phyloP scores from a whole-genome alignment of 2,113 vertebrate species.

The Siphamia tubifer region DNA sequence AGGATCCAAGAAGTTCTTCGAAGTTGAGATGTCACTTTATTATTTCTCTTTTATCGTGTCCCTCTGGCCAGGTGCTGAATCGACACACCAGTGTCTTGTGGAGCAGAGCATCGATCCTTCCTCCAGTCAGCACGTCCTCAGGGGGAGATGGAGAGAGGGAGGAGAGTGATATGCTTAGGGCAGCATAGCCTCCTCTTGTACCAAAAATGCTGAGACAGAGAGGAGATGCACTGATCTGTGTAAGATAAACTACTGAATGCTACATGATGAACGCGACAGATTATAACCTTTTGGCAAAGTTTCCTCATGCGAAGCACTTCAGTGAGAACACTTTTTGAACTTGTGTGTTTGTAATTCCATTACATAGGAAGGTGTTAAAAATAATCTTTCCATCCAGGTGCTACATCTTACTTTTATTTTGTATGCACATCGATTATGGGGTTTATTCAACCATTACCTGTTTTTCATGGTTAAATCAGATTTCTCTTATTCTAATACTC shows the following conservation, averaged over 20 bases:
- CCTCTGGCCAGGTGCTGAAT: constrained; percentile 73
- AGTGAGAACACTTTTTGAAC: constrained; percentile 9
- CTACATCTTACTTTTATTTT: neutral
- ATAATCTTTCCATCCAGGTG: neutral
- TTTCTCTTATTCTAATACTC: neutral
- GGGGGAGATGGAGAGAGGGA: constrained; percentile 6
- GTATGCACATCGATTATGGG: neutral
- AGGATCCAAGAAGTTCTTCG: constrained; percentile 50
- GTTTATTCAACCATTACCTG: constrained; percentile 3
- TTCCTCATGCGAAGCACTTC: constrained; percentile 47
- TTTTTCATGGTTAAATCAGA: neutral
- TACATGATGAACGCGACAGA: constrained; percentile 35
- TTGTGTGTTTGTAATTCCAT: no score
- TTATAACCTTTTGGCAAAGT: constrained; percentile 51
- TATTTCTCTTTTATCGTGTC: constrained; percentile 36
- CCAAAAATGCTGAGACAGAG: constrained; percentile 75
- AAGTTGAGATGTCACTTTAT: constrained; percentile 50
- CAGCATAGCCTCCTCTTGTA: constrained; percentile 59
- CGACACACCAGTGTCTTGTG: constrained; percentile 66
- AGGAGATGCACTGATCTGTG: constrained; percentile 71
- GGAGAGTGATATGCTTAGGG: constrained; percentile 66
- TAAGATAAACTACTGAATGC: constrained; percentile 52
- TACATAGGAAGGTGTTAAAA: no score
- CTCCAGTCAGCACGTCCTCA: constrained; percentile 45
- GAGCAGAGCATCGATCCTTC: constrained; percentile 67